Base-by-base conservation (phyloP, 2,113 vertebrate genomes). In the Dinomys branickii region DNA sequence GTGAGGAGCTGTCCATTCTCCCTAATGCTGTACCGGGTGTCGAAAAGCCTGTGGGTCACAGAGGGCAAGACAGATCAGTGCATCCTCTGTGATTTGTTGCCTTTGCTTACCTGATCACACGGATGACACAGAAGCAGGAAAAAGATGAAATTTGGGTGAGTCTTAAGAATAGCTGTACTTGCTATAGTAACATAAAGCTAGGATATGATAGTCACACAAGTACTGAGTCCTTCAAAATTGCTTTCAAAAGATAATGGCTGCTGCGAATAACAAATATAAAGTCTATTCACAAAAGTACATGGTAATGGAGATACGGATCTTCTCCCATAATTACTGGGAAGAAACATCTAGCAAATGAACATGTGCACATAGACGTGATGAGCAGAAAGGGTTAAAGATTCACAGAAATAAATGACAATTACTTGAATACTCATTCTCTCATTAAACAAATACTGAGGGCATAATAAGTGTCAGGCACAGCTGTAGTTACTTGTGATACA, bases 1-100 rank as follows among this genome's bases (percentile, higher is more conserved):
- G 99, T 99, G 82, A 99, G 98, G 93, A 99, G 99, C 97, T 99
- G 99, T 56, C 99, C 99, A 0, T 99, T 99, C 98, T 99, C 99
- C 75, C 98, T 99, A 87, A 99, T 99, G 54, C 99, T 98, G 97
- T 99, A 99, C 6, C 99, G 98, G 0, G 99, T 99, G 92, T 99
- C 99, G 0, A 99, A 99, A 93, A 99, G 99, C 98, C 99, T 99
- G 85, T 4, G 47, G 82, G 85, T 41, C 67, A 38, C 50, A 77
- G 77, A 73, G 85, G 28, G 73, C 59, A 67, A 33, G 77, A 69
- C 19, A 85, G 77, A 33, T 96, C 44, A 91, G 58, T 17, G 24
- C 33, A 5, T 59, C 54, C 52, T 9, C 24, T 80, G n/a, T 56
- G 85, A 59, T n/a, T 56, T 59, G 47, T n/a, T 7, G 0, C 26